Evolutionary conservation across 2,113 vertebrate genomes (phyloP).

Genomic region (Excalfactoria chinensis): DNA sequence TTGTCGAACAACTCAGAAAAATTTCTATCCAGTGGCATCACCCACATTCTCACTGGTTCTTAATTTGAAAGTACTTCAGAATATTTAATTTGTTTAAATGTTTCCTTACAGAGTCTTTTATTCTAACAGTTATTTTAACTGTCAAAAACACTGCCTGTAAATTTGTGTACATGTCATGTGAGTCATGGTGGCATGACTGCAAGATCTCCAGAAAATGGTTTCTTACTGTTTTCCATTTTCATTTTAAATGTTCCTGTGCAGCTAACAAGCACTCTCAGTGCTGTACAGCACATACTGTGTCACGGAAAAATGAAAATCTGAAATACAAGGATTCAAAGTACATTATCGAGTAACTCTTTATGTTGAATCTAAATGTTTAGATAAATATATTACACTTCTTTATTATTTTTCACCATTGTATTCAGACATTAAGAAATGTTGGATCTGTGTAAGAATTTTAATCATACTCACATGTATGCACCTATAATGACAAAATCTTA

Average conservation of each 20-base stretch:
- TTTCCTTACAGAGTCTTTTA: neutral
- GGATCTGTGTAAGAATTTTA: neutral
- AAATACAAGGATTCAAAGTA: neutral
- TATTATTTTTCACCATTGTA: neutral
- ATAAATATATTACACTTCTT: neutral
- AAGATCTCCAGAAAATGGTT: neutral
- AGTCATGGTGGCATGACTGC: neutral
- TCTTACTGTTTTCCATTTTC: neutral
- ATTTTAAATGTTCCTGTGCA: neutral
- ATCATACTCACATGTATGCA: neutral
- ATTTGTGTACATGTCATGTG: neutral
- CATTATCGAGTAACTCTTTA: neutral
- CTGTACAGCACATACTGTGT: neutral
- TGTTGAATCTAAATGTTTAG: neutral
- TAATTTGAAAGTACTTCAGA: neutral
- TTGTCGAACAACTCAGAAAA: neutral
- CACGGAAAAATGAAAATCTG: neutral
- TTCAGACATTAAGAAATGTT: neutral
- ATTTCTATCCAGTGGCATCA: neutral
- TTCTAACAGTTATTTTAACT: neutral
- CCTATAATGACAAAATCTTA: neutral
- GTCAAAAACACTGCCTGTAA: neutral
- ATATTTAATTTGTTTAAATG: constrained; percentile 16
- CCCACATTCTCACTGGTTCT: neutral
- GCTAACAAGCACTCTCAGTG: neutral